These are phyloP conservation scores for Thereva unica DNA, from an alignment of 2,888 invertebrate species.

Conservation along the genomic window DNA sequence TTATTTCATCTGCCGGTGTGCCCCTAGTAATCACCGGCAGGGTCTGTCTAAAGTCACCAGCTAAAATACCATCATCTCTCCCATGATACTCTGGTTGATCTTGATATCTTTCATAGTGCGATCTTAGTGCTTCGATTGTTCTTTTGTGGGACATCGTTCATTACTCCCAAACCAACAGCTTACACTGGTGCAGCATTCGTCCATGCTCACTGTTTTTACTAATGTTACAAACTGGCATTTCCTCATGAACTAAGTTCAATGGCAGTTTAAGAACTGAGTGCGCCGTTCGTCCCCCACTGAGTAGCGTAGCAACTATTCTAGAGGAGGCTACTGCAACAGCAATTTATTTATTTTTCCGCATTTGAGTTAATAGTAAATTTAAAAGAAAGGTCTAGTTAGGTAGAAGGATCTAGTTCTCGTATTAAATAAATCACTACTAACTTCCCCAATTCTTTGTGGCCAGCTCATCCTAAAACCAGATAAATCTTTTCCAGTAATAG, in stretches of 20 bases:
- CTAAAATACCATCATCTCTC: conserved; percentile 42
- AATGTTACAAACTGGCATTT: conserved; percentile 42
- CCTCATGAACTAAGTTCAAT: conserved; percentile 41
- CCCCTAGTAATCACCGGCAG: no score
- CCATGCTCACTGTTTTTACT: conserved; percentile 24
- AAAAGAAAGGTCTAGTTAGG: conserved; percentile 33
- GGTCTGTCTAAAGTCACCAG: no score
- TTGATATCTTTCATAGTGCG: conserved; percentile 45
- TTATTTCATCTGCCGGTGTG: no score
- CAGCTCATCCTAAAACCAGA: no score
- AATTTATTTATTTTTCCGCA: conserved; percentile 48
- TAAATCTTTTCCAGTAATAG: no score
- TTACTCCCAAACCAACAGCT: conserved; percentile 47
- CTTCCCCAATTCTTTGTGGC: background rate
- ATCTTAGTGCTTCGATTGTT: conserved; percentile 39
- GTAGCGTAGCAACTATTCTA: conserved; percentile 54
- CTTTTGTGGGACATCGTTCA: conserved; percentile 49
- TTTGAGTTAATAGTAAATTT: conserved; percentile 47
- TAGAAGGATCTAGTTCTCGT: background rate
- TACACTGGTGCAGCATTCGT: conserved; percentile 32
- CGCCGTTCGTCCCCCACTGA: conserved; percentile 48
- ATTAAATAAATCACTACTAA: background rate
- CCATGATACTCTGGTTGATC: conserved; percentile 33
- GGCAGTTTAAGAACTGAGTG: conserved; percentile 51
- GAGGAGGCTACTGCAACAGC: conserved; percentile 54